These are phyloP conservation scores for Bursaphelenchus mucronatus DNA, from an alignment of 1,140 invertebrate species.

Conservation along the genomic window DNA sequence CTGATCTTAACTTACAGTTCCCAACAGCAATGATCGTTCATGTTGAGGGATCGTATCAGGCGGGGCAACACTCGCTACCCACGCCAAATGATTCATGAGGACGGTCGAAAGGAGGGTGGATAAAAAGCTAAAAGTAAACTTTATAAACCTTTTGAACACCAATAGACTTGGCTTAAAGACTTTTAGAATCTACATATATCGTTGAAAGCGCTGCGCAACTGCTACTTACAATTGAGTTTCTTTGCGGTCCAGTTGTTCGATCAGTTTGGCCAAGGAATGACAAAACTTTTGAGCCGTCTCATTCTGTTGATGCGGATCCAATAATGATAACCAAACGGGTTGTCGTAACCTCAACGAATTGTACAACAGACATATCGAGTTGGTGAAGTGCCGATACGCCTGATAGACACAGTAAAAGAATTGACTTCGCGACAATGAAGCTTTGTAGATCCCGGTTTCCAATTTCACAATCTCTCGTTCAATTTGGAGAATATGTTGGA, in stretches of 20 bases:
- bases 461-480: slow-evolving; percentile 28
- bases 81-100: slow-evolving; percentile 42
- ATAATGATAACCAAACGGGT: slow-evolving; percentile 32
- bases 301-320: slow-evolving; percentile 19
- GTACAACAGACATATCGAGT: slow-evolving; percentile 34
- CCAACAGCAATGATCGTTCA: slow-evolving; percentile 29
- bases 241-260: slow-evolving; percentile 32
- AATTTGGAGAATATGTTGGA: slow-evolving; percentile 45
- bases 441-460: slow-evolving; percentile 24
- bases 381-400: slow-evolving; percentile 23
- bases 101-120: slow-evolving; percentile 38
- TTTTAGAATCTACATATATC: not conserved
- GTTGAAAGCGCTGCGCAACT: not conserved
- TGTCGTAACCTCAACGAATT: slow-evolving; percentile 28
- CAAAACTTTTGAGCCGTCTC: slow-evolving; percentile 30
- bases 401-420: slow-evolving; percentile 36
- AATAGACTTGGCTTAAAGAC: not conserved
- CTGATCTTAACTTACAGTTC: slow-evolving; percentile 32
- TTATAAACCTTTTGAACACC: not conserved
- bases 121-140: slow-evolving; percentile 34
- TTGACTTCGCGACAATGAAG: slow-evolving; percentile 24
- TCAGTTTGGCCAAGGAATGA: slow-evolving; percentile 23
- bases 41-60: slow-evolving; percentile 27
- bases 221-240: slow-evolving; percentile 39
- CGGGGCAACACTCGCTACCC: slow-evolving; percentile 39